phyloP scores from a whole-genome alignment of 2,113 vertebrate species.

The Spheniscus mendiculus region DNA sequence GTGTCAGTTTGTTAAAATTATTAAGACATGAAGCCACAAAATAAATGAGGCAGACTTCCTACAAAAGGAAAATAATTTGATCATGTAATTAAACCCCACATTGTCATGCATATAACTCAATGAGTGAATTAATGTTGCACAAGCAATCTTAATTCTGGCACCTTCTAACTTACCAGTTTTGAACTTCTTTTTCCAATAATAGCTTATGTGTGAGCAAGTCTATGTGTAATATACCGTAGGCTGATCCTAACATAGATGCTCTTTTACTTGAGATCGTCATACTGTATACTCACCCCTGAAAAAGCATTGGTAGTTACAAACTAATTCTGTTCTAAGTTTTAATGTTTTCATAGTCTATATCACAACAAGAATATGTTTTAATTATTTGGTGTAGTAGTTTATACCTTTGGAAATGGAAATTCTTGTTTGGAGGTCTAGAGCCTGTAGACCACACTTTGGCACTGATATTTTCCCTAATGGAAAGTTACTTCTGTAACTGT shows the following conservation, averaged over 20 bases:
- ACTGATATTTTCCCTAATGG: neutral
- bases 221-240: neutral
- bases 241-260: neutral
- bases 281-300: neutral
- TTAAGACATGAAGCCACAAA: neutral
- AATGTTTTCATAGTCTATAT: neutral
- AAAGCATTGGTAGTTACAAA: neutral
- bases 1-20: neutral
- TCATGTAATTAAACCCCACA: neutral
- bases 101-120: neutral
- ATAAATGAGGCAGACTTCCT: neutral
- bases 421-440: neutral
- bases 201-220: neutral
- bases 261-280: neutral
- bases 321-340: neutral
- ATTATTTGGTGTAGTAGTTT: neutral
- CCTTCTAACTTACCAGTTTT: neutral
- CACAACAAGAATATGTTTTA: neutral
- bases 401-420: neutral
- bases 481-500: neutral
- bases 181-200: neutral
- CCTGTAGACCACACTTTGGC: neutral
- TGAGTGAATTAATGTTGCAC: neutral
- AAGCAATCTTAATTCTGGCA: neutral
- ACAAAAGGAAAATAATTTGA: neutral